Evolutionary conservation across 2,113 vertebrate species (phyloP), one percentile per base, ranked within the genome.

Genomic region (Epinephelus lanceolatus): DNA sequence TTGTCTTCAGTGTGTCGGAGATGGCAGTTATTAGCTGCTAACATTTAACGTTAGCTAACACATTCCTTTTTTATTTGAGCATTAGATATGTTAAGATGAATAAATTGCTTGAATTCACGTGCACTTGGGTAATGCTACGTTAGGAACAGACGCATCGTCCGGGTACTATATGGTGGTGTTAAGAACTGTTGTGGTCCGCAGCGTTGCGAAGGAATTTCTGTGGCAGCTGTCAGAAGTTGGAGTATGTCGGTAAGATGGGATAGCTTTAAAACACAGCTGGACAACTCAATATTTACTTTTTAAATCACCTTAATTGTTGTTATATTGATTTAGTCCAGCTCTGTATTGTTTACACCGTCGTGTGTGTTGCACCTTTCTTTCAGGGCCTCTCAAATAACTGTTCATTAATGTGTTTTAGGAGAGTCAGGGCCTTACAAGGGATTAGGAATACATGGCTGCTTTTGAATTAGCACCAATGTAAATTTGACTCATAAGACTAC

Each of bases 101-200:
- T 15, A 2, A 59, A 14, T 60, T 1, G 15, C 14, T 69, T 2
- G 5, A 52, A n/a, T 55, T 45, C 88, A 90, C 75, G 83, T 79
- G 83, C 1, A 60, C 4, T 78, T 11, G 1, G 5, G 17, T 37
- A 68, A 47, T 4, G 6, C 10, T 59, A 19, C n/a, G 68, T 53
- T 15, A 23, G 80, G 47, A 30, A 23, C 7, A 88, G 65, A 91
- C 81, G 92, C n/a, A 85, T 88, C 73, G 18, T 91, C 90, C 85
- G 82, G 81, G 25, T 30, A 42, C 13, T 87, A 17, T 0, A 84
- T 81, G 57, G 71, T 75, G 45, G 15, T 4, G 60, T 67, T 71
- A n/a, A 66, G 59, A 55, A 1, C 15, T 30, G 14, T 11, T 40
- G n/a, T 1, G 1, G 4, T 75, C 59, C 23, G 25, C 30, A 25